Base-by-base conservation (phyloP, 2,888 invertebrate genomes). In the Agrochola lota region DNA sequence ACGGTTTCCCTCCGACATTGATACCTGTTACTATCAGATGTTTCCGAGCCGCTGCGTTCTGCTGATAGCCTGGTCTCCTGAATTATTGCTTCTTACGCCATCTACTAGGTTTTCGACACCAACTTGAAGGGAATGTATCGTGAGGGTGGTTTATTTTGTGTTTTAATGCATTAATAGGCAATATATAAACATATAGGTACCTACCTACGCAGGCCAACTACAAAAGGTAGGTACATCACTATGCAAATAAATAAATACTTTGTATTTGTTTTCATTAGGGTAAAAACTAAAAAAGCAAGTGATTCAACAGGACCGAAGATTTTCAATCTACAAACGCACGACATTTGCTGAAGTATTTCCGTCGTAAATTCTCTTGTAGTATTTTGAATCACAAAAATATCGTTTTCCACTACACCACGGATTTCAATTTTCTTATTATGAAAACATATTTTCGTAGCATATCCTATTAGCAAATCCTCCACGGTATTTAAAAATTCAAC, bases 21-120 rank as follows among this genome's bases (percentile, higher is more conserved):
- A 81, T 84, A 88, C 87, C 87, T 85, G 88, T 43, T 69, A 68
- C 76, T 84, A 87, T 87, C 89, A 75, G 87, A 87, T 85, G 81
- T 80, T 87, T 88, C 89, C 86, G 78, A 68, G 67, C 83, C 75
- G 78, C 77, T 84, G 86, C 79, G 62, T 64, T 81, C 70, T 62
- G 77, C 79, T 82, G 82, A 82, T 82, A 78, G 75, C 73, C 78
- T 75, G 78, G 71, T 79, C 72, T 74, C 77, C 78, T 84, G 84
- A 87, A 68, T 88, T 83, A 85, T 86, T 77, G 74, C 85, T 74
- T 81, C 75, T 82, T 78, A 81, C 81, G 74, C 79, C 82, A 84
- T 81, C 80, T 70, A 62, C 74, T 69, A 78, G 71, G 55, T 72
- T 85, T 72, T 82, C 78, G 69, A 79, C 84, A 81, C 70, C 66